Evolutionary conservation across 2,113 vertebrate species (phyloP), one percentile per base, ranked within the genome.

Genomic region (Hemibagrus wyckioides): DNA sequence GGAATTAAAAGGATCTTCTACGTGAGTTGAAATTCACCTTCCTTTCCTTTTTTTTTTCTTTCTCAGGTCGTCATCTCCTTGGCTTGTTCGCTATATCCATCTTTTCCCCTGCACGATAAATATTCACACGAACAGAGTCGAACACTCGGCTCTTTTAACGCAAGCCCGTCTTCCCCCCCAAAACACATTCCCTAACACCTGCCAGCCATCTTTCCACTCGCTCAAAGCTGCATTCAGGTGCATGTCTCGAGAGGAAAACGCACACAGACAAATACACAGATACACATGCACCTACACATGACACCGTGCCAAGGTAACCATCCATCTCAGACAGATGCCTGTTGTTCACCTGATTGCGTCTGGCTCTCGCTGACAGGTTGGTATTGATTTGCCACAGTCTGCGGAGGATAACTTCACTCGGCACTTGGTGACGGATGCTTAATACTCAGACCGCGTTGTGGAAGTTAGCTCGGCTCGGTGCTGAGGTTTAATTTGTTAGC

Each of bases 1-100:
- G 94, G 93, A 88, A 89, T 98, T 89, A 90, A 89, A 87, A 96
- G 96, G 91, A 93, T 94, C 94, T 99, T 99, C 94, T 93, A 97
- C 94, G 98, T 99, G 93, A 99, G 98, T 97, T 89, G 15, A 48
- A 75, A 36, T 50, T 75, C 59, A 30, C 54, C 80, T 84, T 73
- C 80, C 82, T 7, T 86, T 69, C 65, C 9, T 48, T 48, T 7
- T 4, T 44, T 7, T 44, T 48, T 48, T 48, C n/a, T 82, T 79
- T 73, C 39, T 33, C n/a, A 2, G 21, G 61, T 36, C 44, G 11
- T 85, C 79, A 56, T 67, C 19, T 77, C 52, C 67, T 54, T 30
- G 36, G 21, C 71, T 84, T 52, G 33, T 80, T 54, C 21, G 23
- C 36, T 7, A 23, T 67, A 15, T 75, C 21, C 52, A 15, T 85